phyloP scores from a whole-genome alignment of 2,113 vertebrate species.

The Cygnus buccinator region DNA sequence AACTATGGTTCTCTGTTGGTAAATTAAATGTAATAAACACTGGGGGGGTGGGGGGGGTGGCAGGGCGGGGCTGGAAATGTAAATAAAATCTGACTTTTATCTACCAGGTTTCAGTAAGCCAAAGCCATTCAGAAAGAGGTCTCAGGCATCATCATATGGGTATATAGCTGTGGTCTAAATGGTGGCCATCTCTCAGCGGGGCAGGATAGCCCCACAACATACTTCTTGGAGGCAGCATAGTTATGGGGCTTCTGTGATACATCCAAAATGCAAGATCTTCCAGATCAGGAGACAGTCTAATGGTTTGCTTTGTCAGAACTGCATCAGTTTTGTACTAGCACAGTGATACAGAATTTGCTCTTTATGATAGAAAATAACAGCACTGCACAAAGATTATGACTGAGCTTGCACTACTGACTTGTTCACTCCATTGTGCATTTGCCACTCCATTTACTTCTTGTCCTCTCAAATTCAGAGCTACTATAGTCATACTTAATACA shows the following conservation, averaged over 20 bases:
- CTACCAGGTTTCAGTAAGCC: background rate
- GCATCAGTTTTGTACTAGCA: background rate
- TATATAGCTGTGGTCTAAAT: background rate
- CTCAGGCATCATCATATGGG: background rate
- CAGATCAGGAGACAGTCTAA: background rate
- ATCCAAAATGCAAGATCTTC: background rate
- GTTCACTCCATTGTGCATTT: background rate
- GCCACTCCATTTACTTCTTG: background rate
- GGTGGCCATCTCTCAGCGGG: background rate
- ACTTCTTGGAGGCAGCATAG: background rate
- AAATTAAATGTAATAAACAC: background rate
- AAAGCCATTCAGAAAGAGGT: background rate
- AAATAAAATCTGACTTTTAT: background rate
- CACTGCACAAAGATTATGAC: background rate
- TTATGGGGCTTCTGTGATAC: background rate
- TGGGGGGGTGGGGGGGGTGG: too few relatives aligned
- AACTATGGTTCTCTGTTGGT: background rate
- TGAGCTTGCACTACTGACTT: background rate
- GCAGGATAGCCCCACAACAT: too few relatives aligned
- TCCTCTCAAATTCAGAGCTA: background rate
- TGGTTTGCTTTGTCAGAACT: background rate
- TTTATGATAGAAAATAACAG: background rate
- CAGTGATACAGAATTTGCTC: background rate
- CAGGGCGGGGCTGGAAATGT: too few relatives aligned
- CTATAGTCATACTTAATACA: background rate